Evolutionary conservation across 2,888 invertebrate species (phyloP), one percentile per base, ranked within the genome.

Genomic region (Cataglyphis rosenhaueri): DNA sequence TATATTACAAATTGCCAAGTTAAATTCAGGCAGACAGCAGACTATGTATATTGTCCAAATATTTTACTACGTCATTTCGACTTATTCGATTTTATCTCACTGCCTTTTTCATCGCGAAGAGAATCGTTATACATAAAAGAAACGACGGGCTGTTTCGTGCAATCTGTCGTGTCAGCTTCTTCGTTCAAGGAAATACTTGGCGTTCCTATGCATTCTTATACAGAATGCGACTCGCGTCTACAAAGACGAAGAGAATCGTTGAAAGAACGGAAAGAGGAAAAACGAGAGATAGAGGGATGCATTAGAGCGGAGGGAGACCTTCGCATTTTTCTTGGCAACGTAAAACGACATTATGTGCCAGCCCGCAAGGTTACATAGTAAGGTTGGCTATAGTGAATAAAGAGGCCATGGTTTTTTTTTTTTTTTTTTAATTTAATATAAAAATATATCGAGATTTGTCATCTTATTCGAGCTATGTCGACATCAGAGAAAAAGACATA

Each of bases 271-370:
- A 38, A 66, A 64, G 18, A 61, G 21, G 41, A 44, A 82, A 21
- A 52, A 55, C n/a, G 35, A n/a, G 41, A 59, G 64, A 41, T 74
- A 61, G 81, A 85, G 81, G 25, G 64, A 70, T 83, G 83, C 62
- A 81, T 84, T 84, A 82, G 73, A 85, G 83, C 38, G 44, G 52
- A 48, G 75, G 41, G 75, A 71, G 29, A 52, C 10, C 35, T 44
- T 75, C 74, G 82, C 85, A 84, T 89, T 89, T 52, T 52, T 82
- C 84, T 83, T 83, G 87, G 81, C 84, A 74, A 76, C 61, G 76
- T 61, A 48, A 75, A 79, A 84, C 78, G 73, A 83, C 64, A 76
- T 83, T 83, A 74, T 68, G 59, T 21, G 29, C 15, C 68, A 78
- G 10, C 38, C 41, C 21, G 52, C n/a, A 66, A 35, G 35, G n/a